Evolutionary conservation across 2,888 invertebrate species (phyloP).

Genomic region (Lapara coniferarum): DNA sequence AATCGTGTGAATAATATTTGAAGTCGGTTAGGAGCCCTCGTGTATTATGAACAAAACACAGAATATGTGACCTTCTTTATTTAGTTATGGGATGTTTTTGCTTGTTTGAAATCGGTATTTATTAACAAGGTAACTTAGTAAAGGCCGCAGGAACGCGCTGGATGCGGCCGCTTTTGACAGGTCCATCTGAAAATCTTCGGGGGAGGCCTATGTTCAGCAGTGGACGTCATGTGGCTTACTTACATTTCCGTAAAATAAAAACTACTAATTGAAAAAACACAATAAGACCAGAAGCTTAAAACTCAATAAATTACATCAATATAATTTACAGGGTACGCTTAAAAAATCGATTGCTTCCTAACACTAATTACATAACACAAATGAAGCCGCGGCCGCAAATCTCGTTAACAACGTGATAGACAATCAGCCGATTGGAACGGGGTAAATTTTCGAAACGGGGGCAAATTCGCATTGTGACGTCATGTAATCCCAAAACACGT

Average conservation of each 20-base stretch:
- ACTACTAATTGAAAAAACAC: no score
- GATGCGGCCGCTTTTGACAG: no score
- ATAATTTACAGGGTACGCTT: no score
- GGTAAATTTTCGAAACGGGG: neutral
- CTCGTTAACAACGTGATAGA: neutral
- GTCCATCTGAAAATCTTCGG: no score
- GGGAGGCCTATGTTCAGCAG: no score
- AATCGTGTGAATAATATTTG: constrained; percentile 9
- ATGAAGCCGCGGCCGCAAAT: neutral
- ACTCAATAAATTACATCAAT: no score
- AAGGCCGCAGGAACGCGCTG: no score
- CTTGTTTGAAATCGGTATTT: no score
- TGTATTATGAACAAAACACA: constrained; percentile 14
- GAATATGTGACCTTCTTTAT: constrained; percentile 7
- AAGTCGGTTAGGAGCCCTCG: neutral
- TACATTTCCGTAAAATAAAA: no score
- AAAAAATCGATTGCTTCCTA: neutral
- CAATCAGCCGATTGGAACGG: constrained; percentile 4
- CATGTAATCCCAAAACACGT: constrained; percentile 30
- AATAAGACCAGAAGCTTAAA: no score
- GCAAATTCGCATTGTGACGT: constrained; percentile 15
- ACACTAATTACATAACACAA: neutral
- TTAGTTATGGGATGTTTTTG: neutral
- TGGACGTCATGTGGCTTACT: no score
- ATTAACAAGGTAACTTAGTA: no score